Percentiles rank a stretch among this genome's conserved stretches.
phyloP scores from a whole-genome alignment of 2,888 invertebrate genomes.

The Eupithecia dodoneata region DNA sequence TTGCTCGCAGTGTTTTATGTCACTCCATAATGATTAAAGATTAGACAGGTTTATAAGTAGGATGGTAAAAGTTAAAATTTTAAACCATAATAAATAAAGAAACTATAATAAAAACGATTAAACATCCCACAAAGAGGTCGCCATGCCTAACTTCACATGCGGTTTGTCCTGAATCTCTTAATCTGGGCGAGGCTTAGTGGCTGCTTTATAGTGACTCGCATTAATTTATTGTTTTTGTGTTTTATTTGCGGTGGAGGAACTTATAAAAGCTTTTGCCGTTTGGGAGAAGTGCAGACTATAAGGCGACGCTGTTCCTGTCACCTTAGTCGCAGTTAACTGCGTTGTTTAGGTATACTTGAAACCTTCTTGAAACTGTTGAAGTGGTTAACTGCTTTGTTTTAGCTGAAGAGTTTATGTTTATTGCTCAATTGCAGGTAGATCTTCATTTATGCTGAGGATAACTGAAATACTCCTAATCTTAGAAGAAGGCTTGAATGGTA shows the following conservation, averaged over 20 bases:
- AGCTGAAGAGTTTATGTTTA: not conserved
- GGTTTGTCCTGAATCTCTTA: conserved; percentile 63
- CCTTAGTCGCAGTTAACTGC: conserved; percentile 26
- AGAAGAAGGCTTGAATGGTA: no score
- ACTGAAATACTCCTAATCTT: not conserved
- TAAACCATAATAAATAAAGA: not conserved
- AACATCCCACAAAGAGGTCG: conserved; percentile 54
- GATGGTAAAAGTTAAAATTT: not conserved
- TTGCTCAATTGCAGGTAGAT: not conserved
- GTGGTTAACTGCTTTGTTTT: not conserved
- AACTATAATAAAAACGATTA: conserved; percentile 50
- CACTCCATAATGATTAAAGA: no score
- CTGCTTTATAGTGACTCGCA: conserved; percentile 60
- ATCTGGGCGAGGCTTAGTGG: conserved; percentile 66
- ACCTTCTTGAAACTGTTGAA: conserved; percentile 16
- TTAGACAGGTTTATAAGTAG: no score
- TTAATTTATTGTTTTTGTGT: conserved; percentile 74
- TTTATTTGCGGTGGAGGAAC: conserved; percentile 60
- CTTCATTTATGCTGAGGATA: not conserved
- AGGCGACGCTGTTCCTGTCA: conserved; percentile 32
- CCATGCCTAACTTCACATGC: conserved; percentile 62
- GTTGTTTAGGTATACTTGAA: conserved; percentile 18
- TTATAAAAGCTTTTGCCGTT: conserved; percentile 60
- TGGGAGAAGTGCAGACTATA: conserved; percentile 45
- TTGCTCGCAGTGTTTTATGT: no score